These are phyloP conservation scores for Drosophila obscura DNA, from an alignment of 1,140 invertebrate genomes.

Conservation along the genomic window DNA sequence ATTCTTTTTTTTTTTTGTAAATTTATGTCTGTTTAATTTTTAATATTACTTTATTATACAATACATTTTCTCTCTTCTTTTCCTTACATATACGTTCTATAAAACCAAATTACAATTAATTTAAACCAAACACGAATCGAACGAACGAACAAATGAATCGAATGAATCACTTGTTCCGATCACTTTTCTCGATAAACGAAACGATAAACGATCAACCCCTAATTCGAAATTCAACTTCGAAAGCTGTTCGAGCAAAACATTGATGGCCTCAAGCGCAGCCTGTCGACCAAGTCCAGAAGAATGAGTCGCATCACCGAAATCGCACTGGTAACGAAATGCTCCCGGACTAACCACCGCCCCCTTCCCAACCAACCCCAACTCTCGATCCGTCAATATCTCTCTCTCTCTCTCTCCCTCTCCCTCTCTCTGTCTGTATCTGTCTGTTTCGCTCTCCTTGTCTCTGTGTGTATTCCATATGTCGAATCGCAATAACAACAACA, in stretches of 20 bases:
- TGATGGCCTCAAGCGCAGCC: conserved; percentile 90
- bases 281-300: conserved; percentile 89
- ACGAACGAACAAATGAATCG: conserved; percentile 29
- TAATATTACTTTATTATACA: conserved; percentile 63
- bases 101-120: conserved; percentile 39
- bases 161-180: conserved; percentile 17
- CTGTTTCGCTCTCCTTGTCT: not conserved
- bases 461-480: conserved; percentile 35
- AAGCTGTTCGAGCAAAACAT: conserved; percentile 95
- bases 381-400: conserved; percentile 5
- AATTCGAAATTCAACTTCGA: conserved; percentile 40
- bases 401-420: conserved; percentile 13
- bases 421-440: conserved; percentile 22
- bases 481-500: conserved; percentile 42
- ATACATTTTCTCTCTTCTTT: conserved; percentile 72
- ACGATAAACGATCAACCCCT: too few species aligned
- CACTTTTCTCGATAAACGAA: conserved; percentile 22
- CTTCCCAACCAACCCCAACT: not conserved
- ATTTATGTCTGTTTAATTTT: conserved; percentile 32
- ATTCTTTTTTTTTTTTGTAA: conserved; percentile 22
- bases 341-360: conserved; percentile 65
- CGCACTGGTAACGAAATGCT: conserved; percentile 88
- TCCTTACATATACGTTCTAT: conserved; percentile 62
- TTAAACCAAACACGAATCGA: conserved; percentile 34
- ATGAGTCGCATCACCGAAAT: conserved; percentile 93